These are phyloP conservation scores for Pogonomyrmex barbatus DNA, from an alignment of 1,140 invertebrate genomes.

Conservation along the genomic window DNA sequence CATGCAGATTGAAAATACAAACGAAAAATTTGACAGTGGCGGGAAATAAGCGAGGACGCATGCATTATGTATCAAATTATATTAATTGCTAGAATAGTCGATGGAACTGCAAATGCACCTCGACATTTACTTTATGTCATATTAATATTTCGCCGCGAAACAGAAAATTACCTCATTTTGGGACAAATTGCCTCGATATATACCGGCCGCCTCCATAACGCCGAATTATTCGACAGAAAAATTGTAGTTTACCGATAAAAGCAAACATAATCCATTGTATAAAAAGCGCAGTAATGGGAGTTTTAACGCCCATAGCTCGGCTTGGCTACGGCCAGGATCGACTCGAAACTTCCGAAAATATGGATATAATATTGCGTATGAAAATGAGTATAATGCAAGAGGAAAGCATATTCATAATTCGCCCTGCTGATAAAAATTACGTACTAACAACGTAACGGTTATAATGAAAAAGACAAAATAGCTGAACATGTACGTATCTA, in stretches of 20 bases:
- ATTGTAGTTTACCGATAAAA: constrained; percentile 55
- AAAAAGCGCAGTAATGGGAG: constrained; percentile 47
- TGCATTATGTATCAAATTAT: constrained; percentile 62
- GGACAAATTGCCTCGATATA: constrained; percentile 50
- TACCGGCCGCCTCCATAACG: background rate
- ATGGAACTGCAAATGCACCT: constrained; percentile 59
- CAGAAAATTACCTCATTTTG: constrained; percentile 64
- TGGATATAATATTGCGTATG: constrained; percentile 9
- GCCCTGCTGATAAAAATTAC: constrained; percentile 32
- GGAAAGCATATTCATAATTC: constrained; percentile 11
- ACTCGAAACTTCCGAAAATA: constrained; percentile 40
- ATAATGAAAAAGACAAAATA: constrained; percentile 20
- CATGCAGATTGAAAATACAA: constrained; percentile 46
- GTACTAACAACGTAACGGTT: constrained; percentile 31
- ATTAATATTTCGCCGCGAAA: constrained; percentile 52
- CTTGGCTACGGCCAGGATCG: background rate
- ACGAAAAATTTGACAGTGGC: constrained; percentile 48
- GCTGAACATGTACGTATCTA: background rate
- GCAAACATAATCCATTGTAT: constrained; percentile 61
- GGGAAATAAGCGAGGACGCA: constrained; percentile 29
- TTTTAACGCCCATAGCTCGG: constrained; percentile 20
- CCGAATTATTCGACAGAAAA: constrained; percentile 52
- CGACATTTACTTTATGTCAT: constrained; percentile 62
- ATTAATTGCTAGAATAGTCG: constrained; percentile 62
- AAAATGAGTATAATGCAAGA: constrained; percentile 42